A percentile compares a stretch with the other conserved stretches of the same genome.
Evolutionary conservation across 53 echinoderm and acorn worm genomes (phyloP).

Genomic region (Paracentrotus lividus): DNA sequence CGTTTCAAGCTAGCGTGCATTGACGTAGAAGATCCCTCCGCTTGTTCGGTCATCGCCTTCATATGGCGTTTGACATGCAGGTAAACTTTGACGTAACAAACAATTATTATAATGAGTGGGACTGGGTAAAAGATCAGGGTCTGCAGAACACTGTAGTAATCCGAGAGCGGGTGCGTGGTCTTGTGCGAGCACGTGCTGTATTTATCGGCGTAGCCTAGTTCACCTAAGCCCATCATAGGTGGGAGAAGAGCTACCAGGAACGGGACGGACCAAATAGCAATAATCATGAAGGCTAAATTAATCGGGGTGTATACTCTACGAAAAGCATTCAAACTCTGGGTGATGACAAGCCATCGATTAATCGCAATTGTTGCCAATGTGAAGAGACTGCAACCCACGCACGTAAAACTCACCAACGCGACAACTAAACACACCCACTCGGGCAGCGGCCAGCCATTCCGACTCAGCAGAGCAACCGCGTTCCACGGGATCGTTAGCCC

Average conservation of each 20-base stretch:
- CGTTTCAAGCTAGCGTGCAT: conserved; percentile 76
- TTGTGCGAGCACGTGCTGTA: conserved; percentile 92
- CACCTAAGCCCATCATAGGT: conserved; percentile 80
- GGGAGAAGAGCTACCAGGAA: conserved; percentile 81
- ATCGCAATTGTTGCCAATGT: conserved; percentile 88
- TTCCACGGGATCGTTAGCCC: conserved; percentile 81
- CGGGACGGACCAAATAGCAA: conserved; percentile 82
- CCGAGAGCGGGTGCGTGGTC: conserved; percentile 76
- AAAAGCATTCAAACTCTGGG: conserved; percentile 71
- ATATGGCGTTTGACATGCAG: conserved; percentile 78
- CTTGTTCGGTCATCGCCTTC: conserved; percentile 78
- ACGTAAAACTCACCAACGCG: conserved; percentile 80
- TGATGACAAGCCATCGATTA: conserved; percentile 89
- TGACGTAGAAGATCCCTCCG: conserved; percentile 70
- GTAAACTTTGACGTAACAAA: conserved; percentile 86
- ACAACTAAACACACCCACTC: conserved; percentile 77
- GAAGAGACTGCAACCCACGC: conserved; percentile 87
- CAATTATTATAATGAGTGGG: conserved; percentile 80
- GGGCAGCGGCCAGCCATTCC: conserved; percentile 80
- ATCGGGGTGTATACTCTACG: conserved; percentile 69
- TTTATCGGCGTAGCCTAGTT: conserved; percentile 85
- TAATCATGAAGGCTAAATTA: conserved; percentile 77
- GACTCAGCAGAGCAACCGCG: conserved; percentile 79
- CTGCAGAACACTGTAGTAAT: conserved; percentile 86
- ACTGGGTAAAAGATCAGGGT: conserved; percentile 80